Evolutionary conservation across 2,113 vertebrate species (phyloP), one percentile per base, ranked within the genome.

Genomic region (Martes martes): DNA sequence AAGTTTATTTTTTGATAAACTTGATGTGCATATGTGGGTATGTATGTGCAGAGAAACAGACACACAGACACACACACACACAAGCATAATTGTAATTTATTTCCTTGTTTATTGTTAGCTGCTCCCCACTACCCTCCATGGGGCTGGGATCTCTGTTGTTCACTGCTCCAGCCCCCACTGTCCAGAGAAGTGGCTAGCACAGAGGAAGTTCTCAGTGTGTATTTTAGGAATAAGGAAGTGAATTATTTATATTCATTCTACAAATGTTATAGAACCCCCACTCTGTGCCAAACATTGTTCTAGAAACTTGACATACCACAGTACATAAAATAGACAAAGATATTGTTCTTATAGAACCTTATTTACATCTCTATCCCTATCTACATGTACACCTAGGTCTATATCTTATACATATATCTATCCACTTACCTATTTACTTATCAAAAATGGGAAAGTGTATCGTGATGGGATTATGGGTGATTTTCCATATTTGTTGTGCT

Each of bases 281-380:
- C 31, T 7, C 16, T 65, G 39, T 91, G 36, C 33, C 19, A 74
- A n/a, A 15, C 31, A 52, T 67, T 57, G 63, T 86, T 82, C 23
- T 92, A 73, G 47, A 69, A 92, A 4, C n/a, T 74, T 92, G 26
- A 92, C 76, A 73, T 87, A 59, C 2, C 24, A 63, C 19, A 90
- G 47, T 55, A 81, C 85, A 87, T 83, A 87, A 90, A 92, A 47
- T 52, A 93, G 81, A 88, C 71, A 78, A 86, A 52, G 86, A 91
- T 33, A 36, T 15, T 81, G 1, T 36, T 67, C 55, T 55, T 39
- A 23, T 28, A 19, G 14, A 86, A 24, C 39, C 61, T 78, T 78
- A 59, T 63, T 65, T 91, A 67, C 80, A 39, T 52, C 6, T 79
- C 36, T 39, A 2, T 59, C 33, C 87, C 52, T 73, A 13, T 80